Evolutionary conservation across 2,888 invertebrate genomes (phyloP), one percentile per base, ranked within the genome.

Genomic region (Cyaniris semiargus): DNA sequence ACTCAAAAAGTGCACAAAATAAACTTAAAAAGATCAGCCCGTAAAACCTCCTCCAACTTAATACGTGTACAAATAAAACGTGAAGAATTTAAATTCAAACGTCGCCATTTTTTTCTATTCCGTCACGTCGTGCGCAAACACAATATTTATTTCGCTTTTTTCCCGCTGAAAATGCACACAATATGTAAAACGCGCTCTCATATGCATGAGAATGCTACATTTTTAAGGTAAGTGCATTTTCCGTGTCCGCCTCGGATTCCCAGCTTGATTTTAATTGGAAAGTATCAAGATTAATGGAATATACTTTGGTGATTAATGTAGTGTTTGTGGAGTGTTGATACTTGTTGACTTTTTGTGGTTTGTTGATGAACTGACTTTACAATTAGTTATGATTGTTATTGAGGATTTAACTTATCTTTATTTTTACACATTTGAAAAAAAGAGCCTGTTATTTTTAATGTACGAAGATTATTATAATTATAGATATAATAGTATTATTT

Each of bases 211-310:
- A 74, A 74, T 48, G 74, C 53, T 27, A 48, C 74, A 53, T 74
- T 74, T 74, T 74, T 74, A 74, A 74, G 74, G 74, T 74, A 74
- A 74, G 74, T 74, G 74, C 74, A 74, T 74, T 74, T 74, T 48
- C 27, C 48, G 18, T 74, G 74, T 48, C 44, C 48, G 74, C 44
- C 48, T 74, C 74, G 74, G 74, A 74, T 74, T 74, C 31, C 74
- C 48, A n/a, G 74, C 53, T 74, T 48, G 74, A 23, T 74, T 74
- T 74, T 74, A 74, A 74, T 74, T 74, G 74, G 48, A 74, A 74
- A 74, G 74, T 27, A 48, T 23, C 27, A 66, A 66, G 27, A 66
- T 31, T 66, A 66, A 66, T 18, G 66, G 66, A 66, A 66, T 66
- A 66, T 27, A 66, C 27, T 66, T 66, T 66, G 66, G 66, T 66